phyloP scores from a whole-genome alignment of 2,797 vertebrate species.

The Centropyge bicolor region DNA sequence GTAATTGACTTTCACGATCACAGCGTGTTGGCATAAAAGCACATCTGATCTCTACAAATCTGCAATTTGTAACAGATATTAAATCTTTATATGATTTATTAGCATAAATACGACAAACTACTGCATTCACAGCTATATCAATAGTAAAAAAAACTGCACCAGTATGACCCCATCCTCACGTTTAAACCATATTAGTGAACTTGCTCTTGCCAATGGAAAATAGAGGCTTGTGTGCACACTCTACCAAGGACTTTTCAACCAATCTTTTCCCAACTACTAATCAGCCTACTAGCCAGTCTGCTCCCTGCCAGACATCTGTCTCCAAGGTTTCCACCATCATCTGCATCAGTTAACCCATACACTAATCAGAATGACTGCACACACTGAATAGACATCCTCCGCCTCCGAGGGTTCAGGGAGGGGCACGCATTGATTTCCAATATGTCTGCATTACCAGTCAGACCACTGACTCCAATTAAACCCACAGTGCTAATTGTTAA shows the following conservation, averaged over 20 bases:
- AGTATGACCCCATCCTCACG: too few relatives aligned
- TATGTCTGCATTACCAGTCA: conserved; percentile 4
- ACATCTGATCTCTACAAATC: too few relatives aligned
- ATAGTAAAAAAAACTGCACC: too few relatives aligned
- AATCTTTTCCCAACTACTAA: background rate
- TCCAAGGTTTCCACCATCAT: background rate
- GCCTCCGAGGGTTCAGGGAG: background rate
- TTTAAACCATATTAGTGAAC: too few relatives aligned
- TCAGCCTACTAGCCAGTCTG: background rate
- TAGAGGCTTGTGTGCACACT: background rate
- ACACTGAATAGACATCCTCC: background rate
- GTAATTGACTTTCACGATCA: too few relatives aligned
- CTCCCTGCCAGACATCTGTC: background rate
- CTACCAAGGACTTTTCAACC: too few relatives aligned
- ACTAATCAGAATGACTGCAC: background rate
- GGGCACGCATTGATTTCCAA: conserved; percentile 12
- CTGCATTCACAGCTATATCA: too few relatives aligned
- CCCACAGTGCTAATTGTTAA: background rate
- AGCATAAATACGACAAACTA: too few relatives aligned
- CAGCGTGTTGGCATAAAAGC: too few relatives aligned
- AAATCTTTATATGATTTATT: too few relatives aligned
- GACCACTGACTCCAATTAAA: conserved; percentile 13
- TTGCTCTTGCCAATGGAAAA: background rate
- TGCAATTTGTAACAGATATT: too few relatives aligned
- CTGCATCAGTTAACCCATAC: background rate